Base-by-base conservation (phyloP, 2,113 vertebrate species). In the Dipodomys ordii region DNA sequence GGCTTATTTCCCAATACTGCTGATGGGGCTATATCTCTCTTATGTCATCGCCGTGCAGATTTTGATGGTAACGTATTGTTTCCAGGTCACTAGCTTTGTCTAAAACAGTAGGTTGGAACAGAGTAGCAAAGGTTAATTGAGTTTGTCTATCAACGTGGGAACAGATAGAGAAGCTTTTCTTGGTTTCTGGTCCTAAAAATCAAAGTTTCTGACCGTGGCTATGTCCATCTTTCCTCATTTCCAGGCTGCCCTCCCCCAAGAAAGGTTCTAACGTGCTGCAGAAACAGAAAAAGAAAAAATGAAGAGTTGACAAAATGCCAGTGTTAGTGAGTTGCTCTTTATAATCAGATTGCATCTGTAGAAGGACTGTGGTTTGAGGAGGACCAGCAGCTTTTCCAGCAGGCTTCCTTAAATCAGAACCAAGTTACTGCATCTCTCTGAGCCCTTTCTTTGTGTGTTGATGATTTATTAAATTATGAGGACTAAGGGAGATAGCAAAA, bases 51-150 rank as follows among this genome's bases (percentile, higher is more conserved):
- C 97, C 86, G 84, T 98, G 96, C 96, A 98, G 98, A 98, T 98
- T 98, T 98, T 98, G 98, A 98, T 99, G 98, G 99, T 98, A 98
- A 99, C 99, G 98, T 99, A 98, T 98, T 98, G 98, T 99, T 98
- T 98, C 98, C 98, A 99, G 99, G 99, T 99, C 99, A 99, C 97
- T 98, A 98, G 98, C 97, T 99, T 98, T 97, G 98, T 99, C 98
- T 99, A 98, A 98, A 98, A 98, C 97, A 97, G 97, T 98, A 97
- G 98, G 97, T 98, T 98, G 97, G 98, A 98, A 99, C 98, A 98
- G 98, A 99, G 99, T 99, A 99, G 99, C 99, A 99, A 99, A 99
- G 99, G 99, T 99, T 99, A 99, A 99, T 99, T 99, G 98, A 99
- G 98, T 98, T 99, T 99, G 99, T 99, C 99, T 98, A 98, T 99